These are phyloP conservation scores for Hyperoplus lanceolatus DNA, from an alignment of 2,797 vertebrate genomes.

Conservation along the genomic window DNA sequence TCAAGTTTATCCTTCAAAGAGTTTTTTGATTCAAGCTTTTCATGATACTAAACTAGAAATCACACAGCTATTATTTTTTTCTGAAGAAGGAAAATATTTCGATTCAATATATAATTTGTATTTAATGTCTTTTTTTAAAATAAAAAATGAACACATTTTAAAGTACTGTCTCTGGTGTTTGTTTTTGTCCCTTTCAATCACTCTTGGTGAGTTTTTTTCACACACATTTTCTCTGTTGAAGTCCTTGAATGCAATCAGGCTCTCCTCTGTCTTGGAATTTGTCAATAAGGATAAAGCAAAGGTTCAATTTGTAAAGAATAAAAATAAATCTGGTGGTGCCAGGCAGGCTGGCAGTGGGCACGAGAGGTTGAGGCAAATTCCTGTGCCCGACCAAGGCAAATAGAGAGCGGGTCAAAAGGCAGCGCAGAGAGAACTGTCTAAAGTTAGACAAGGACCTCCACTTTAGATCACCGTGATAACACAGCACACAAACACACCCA, in stretches of 20 bases:
- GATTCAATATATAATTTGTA: slow-evolving; percentile 87
- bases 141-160: slow-evolving; percentile 88
- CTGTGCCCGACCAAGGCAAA: slow-evolving; percentile 83
- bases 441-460: slow-evolving; percentile 81
- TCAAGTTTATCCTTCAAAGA: slow-evolving; percentile 72
- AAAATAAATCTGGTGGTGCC: slow-evolving; percentile 84
- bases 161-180: slow-evolving; percentile 55
- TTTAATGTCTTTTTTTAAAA: slow-evolving; percentile 90
- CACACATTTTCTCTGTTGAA: slow-evolving; percentile 47
- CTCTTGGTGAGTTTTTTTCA: no score
- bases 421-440: slow-evolving; percentile 68
- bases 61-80: slow-evolving; percentile 81
- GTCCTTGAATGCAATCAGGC: slow-evolving; percentile 68
- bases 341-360: slow-evolving; percentile 83
- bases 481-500: slow-evolving; percentile 60
- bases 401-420: slow-evolving; percentile 84
- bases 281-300: slow-evolving; percentile 81
- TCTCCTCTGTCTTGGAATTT: slow-evolving; percentile 79
- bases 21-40: slow-evolving; percentile 79
- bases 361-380: slow-evolving; percentile 75
- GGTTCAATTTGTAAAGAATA: slow-evolving; percentile 82
- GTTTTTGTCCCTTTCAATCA: slow-evolving; percentile 1
- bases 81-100: slow-evolving; percentile 80
- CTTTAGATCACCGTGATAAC: slow-evolving; percentile 80
- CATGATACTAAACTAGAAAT: slow-evolving; percentile 84